Conservation (phyloP, 2,797 vertebrate genomes). For the Leptodactylus fallax region DNA sequence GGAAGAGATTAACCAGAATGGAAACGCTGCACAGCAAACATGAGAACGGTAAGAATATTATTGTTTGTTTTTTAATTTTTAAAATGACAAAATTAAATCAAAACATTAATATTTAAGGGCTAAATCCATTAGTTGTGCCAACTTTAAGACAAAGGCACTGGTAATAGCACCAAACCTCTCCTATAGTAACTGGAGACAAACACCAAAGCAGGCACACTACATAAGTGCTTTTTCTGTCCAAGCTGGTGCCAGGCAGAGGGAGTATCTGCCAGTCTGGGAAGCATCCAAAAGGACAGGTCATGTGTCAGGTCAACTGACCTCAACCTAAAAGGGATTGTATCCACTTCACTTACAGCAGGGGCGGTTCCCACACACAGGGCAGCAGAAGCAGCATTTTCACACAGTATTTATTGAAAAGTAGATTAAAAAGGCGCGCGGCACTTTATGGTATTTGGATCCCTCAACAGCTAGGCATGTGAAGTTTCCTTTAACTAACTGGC, state of each 20-base stretch:
- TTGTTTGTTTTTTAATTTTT: too few species aligned
- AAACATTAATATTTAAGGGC: not conserved
- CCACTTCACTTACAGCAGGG: constrained; percentile 74
- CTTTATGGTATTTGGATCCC: constrained; percentile 68
- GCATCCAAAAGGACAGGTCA: constrained; percentile 70
- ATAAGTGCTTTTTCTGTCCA: not conserved
- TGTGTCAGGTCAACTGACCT: constrained; percentile 75
- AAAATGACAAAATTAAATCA: not conserved
- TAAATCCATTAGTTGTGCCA: not conserved
- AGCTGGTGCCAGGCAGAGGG: constrained; percentile 33
- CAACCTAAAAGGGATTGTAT: constrained; percentile 77
- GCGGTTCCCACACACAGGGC: constrained; percentile 74
- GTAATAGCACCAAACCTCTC: not conserved
- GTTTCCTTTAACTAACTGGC: constrained; percentile 5
- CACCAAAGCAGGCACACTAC: not conserved
- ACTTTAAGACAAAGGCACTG: not conserved
- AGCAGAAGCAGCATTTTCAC: constrained; percentile 81
- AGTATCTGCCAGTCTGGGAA: constrained; percentile 62
- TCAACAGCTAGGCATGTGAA: constrained; percentile 35
- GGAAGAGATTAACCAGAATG: not conserved
- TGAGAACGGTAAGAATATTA: not conserved
- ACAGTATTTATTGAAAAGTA: constrained; percentile 78
- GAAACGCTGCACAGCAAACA: not conserved
- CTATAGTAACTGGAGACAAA: not conserved
- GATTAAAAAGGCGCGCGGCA: constrained; percentile 69